Evolutionary conservation across 2,797 vertebrate species (phyloP).

Genomic region (Takifugu rubripes): DNA sequence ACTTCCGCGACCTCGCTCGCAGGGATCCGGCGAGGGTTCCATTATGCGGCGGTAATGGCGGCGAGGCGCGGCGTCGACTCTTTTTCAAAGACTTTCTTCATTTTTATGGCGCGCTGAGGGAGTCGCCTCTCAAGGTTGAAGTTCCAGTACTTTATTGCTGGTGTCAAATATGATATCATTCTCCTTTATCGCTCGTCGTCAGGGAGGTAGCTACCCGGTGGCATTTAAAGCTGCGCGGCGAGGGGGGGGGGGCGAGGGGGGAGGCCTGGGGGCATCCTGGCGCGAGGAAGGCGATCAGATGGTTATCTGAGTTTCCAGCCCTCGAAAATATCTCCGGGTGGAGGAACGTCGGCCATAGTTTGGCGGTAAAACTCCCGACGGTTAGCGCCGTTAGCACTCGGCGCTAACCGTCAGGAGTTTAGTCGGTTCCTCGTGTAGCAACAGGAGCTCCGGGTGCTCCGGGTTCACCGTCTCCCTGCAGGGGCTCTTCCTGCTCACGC

Average conservation of each 20-base stretch:
- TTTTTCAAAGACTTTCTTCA: slow-evolving; percentile 48
- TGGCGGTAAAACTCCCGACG: background rate
- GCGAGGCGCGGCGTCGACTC: slow-evolving; percentile 30
- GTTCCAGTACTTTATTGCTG: slow-evolving; percentile 67
- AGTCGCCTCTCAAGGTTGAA: slow-evolving; percentile 73
- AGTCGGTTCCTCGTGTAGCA: too few relatives aligned
- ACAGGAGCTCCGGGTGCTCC: background rate
- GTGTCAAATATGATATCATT: slow-evolving; percentile 75
- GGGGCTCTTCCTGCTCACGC: slow-evolving; percentile 45
- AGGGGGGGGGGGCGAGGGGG: background rate
- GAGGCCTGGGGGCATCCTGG: slow-evolving; percentile 35
- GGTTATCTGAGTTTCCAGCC: slow-evolving; percentile 38
- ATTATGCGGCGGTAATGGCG: slow-evolving; percentile 34
- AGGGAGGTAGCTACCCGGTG: slow-evolving; percentile 55
- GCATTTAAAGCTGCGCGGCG: slow-evolving; percentile 53
- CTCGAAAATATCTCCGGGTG: background rate
- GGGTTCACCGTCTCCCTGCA: slow-evolving; percentile 43
- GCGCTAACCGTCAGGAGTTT: too few relatives aligned
- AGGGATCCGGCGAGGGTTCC: slow-evolving; percentile 20
- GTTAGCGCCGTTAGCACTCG: too few relatives aligned
- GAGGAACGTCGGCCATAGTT: too few relatives aligned
- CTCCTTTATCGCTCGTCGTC: slow-evolving; percentile 70
- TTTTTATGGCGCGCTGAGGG: slow-evolving; percentile 66
- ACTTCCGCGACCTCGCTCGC: too few relatives aligned
- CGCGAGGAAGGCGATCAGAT: slow-evolving; percentile 35